Conservation (phyloP, 2,888 invertebrate genomes). For the Pachliopta kotzebuea region DNA sequence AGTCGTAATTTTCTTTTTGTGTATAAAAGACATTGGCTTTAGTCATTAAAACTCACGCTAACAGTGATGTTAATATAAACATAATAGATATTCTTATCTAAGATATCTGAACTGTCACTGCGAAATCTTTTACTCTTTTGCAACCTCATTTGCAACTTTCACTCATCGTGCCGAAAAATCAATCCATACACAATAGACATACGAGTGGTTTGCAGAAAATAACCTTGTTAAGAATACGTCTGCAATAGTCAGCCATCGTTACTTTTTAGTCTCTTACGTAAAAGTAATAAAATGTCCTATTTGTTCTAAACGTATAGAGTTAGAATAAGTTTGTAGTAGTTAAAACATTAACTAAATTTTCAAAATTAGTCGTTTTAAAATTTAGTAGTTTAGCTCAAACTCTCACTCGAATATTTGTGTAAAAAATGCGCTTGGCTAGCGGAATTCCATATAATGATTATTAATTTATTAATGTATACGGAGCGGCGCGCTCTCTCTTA, state of each 20-base stretch:
- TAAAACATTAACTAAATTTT: too few species aligned
- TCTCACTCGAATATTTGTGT: slow-evolving; percentile 30
- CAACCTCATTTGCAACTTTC: slow-evolving; percentile 2
- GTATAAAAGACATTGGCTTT: background rate
- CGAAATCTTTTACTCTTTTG: slow-evolving; percentile 4
- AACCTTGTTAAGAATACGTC: background rate
- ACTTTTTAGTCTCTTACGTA: background rate
- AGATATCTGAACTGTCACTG: background rate
- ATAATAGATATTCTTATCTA: background rate
- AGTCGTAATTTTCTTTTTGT: background rate
- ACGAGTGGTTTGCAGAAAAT: background rate
- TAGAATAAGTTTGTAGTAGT: too few species aligned
- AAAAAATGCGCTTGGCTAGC: slow-evolving; percentile 47
- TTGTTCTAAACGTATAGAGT: too few species aligned
- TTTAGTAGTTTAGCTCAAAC: slow-evolving; percentile 28
- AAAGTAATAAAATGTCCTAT: background rate
- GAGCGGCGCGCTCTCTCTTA: slow-evolving; percentile 64
- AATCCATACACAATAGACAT: slow-evolving; percentile 1
- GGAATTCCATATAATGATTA: slow-evolving; percentile 78
- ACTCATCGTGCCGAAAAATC: slow-evolving; percentile 6
- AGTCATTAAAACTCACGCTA: background rate
- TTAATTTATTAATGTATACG: slow-evolving; percentile 79
- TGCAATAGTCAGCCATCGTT: background rate
- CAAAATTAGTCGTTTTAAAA: slow-evolving; percentile 31
- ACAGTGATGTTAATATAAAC: background rate